Evolutionary conservation across 2,888 invertebrate species (phyloP).

Genomic region (Mylabris sibirica): DNA sequence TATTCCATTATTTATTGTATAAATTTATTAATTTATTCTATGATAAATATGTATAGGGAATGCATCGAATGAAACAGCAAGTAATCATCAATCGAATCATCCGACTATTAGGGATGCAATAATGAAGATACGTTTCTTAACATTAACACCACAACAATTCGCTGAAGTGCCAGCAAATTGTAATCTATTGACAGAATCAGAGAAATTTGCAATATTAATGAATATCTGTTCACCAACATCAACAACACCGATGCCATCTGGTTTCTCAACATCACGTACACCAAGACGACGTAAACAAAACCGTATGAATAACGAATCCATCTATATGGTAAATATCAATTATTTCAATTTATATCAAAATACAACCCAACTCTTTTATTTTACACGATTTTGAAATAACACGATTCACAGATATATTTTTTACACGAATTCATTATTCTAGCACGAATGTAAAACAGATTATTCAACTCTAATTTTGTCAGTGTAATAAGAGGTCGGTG

Average conservation of each 20-base stretch:
- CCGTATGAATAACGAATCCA: conserved; percentile 21
- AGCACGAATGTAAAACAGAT: too few relatives aligned
- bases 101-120: conserved; percentile 70
- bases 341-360: too few relatives aligned
- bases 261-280: conserved; percentile 70
- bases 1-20: neutral
- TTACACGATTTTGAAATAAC: too few relatives aligned
- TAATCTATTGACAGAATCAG: conserved; percentile 75
- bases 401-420: too few relatives aligned
- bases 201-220: conserved; percentile 82
- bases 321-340: conserved; percentile 26
- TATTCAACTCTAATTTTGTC: too few relatives aligned
- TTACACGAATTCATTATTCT: too few relatives aligned
- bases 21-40: neutral
- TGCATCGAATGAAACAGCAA: conserved; percentile 38
- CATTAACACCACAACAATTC: conserved; percentile 81
- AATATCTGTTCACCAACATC: conserved; percentile 77
- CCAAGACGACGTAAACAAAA: conserved; percentile 60
- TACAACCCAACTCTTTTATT: too few relatives aligned
- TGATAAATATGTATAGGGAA: conserved; percentile 32
- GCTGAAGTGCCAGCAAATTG: conserved; percentile 83
- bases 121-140: conserved; percentile 81
- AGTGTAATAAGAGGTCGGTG: too few relatives aligned
- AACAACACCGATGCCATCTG: conserved; percentile 76
- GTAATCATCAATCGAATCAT: conserved; percentile 37